phyloP scores from a whole-genome alignment of 2,888 invertebrate species.

The Dolichomitus sp. region DNA sequence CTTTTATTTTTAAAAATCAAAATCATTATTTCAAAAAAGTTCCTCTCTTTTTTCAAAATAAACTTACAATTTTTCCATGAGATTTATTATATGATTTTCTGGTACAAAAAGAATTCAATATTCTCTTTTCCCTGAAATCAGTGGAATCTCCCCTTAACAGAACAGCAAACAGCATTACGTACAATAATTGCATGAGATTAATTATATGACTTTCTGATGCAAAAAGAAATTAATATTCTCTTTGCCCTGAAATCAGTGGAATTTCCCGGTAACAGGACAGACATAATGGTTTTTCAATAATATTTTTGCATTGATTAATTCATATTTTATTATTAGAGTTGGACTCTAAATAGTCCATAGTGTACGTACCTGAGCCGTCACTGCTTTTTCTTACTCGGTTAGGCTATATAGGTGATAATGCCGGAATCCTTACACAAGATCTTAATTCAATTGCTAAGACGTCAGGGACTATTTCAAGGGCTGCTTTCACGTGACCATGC shows the following conservation, averaged over 20 bases:
- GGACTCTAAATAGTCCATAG: no score
- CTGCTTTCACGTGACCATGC: not conserved
- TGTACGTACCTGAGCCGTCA: not conserved
- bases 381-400: not conserved
- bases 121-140: no score
- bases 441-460: conserved; percentile 62
- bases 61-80: no score
- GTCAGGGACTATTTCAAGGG: conserved; percentile 37
- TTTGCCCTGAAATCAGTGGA: no score
- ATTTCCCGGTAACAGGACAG: not conserved
- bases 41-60: no score
- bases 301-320: not conserved
- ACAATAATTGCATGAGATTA: no score
- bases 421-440: conserved; percentile 58
- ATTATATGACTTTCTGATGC: no score
- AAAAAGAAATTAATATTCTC: no score
- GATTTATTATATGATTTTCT: no score
- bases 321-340: not conserved
- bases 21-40: no score
- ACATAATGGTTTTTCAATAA: not conserved
- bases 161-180: not conserved
- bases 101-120: no score
- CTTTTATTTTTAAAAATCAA: no score
- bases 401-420: conserved; percentile 27
- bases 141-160: not conserved